Percentiles rank a stretch among this genome's conserved stretches.
Conservation (phyloP, 53 echinoderm and acorn worm species). For the Temnopleurus reevesii region DNA sequence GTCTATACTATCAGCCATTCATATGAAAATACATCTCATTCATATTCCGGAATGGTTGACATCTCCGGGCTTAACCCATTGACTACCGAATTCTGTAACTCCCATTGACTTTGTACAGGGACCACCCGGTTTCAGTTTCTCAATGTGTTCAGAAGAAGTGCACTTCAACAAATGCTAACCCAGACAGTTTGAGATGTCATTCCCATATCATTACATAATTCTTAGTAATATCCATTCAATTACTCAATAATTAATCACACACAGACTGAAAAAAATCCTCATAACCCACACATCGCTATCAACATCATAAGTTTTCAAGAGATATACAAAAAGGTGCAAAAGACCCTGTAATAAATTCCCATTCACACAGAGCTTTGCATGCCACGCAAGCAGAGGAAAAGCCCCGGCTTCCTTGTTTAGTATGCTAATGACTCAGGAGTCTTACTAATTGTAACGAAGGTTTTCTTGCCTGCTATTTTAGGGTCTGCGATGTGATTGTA, state of each 20-base stretch:
- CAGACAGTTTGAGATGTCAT: too few species aligned
- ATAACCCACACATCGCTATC: background rate
- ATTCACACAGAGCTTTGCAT: background rate
- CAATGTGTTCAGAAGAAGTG: too few species aligned
- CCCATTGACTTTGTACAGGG: too few species aligned
- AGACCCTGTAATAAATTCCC: background rate
- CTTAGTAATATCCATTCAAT: too few species aligned
- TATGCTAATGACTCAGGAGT: constrained; percentile 19
- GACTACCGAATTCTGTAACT: too few species aligned
- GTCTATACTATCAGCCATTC: too few species aligned
- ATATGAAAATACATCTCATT: too few species aligned
- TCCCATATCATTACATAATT: too few species aligned
- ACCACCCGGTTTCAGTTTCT: too few species aligned
- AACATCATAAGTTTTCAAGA: background rate
- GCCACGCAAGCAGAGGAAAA: background rate
- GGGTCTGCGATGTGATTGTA: background rate
- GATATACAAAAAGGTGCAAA: background rate
- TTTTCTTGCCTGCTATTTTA: constrained; percentile 15
- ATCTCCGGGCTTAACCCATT: too few species aligned
- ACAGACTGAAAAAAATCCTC: background rate
- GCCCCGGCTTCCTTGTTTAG: constrained; percentile 14
- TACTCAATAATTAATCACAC: background rate
- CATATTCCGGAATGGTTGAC: too few species aligned
- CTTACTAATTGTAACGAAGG: constrained; percentile 22
- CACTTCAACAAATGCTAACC: too few species aligned